Conservation (phyloP, 2,888 invertebrate species). For the Caenorhabditis sp. region DNA sequence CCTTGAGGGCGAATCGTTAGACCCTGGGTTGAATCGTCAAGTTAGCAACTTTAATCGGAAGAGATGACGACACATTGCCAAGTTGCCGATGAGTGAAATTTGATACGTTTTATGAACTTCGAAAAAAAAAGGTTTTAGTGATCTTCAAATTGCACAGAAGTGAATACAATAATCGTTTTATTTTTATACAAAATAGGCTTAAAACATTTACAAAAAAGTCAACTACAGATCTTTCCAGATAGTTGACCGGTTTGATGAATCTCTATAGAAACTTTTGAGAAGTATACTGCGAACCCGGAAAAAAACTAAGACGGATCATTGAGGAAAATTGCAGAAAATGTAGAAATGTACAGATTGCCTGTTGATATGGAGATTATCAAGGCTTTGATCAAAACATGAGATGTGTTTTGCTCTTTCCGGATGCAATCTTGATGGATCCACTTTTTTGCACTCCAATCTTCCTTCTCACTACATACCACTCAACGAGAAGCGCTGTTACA, state of each 20-base stretch:
- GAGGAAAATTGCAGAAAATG: constrained; percentile 2
- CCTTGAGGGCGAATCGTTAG: too few relatives aligned
- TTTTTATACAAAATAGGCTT: too few relatives aligned
- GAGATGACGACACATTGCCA: too few relatives aligned
- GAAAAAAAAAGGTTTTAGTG: background rate
- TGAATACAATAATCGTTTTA: background rate
- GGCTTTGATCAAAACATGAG: constrained; percentile 74
- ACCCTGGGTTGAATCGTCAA: too few relatives aligned
- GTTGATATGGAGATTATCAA: constrained; percentile 29
- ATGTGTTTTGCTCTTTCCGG: constrained; percentile 79
- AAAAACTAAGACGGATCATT: constrained; percentile 6
- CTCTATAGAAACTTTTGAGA: background rate
- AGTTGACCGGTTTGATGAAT: background rate
- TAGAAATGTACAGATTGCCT: constrained; percentile 8
- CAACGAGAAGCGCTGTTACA: constrained; percentile 76
- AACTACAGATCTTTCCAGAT: background rate
- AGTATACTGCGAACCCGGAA: constrained; percentile 15
- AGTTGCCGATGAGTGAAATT: too few relatives aligned
- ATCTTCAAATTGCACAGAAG: background rate
- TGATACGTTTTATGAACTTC: background rate
- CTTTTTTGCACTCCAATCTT: constrained; percentile 79
- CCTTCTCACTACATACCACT: constrained; percentile 80
- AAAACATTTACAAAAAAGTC: too few relatives aligned
- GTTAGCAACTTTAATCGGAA: too few relatives aligned
- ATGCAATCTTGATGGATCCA: constrained; percentile 73